These are phyloP conservation scores for Phycodurus eques DNA, from an alignment of 2,113 vertebrate genomes.

Conservation along the genomic window DNA sequence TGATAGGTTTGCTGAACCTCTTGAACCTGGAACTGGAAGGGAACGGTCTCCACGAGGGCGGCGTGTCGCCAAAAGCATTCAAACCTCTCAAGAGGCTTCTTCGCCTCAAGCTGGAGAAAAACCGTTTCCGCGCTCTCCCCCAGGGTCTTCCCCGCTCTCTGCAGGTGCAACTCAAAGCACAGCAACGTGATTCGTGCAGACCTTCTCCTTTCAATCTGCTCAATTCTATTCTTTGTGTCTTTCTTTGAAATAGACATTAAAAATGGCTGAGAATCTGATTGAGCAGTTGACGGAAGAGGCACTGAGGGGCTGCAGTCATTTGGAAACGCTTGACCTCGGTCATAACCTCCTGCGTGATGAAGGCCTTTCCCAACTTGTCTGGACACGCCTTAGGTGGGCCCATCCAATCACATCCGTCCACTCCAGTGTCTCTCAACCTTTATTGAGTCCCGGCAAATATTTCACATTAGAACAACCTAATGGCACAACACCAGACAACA, in stretches of 20 bases:
- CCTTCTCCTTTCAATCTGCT: not conserved
- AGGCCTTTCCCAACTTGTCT: constrained; percentile 55
- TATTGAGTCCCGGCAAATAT: not conserved
- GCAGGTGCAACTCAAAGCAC: constrained; percentile 61
- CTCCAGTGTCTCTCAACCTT: not conserved
- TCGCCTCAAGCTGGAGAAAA: constrained; percentile 68
- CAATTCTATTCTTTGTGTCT: not conserved
- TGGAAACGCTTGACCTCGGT: constrained; percentile 72
- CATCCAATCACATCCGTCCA: constrained; percentile 7
- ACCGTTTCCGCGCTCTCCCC: constrained; percentile 70
- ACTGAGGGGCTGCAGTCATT: constrained; percentile 58
- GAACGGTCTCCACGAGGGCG: constrained; percentile 68
- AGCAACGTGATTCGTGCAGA: not conserved
- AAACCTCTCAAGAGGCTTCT: constrained; percentile 66
- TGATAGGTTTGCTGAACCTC: constrained; percentile 48
- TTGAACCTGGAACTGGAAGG: constrained; percentile 71
- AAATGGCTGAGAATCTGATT: constrained; percentile 65
- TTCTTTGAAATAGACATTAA: constrained; percentile 63
- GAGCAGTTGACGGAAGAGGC: constrained; percentile 63
- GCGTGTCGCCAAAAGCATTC: constrained; percentile 67
- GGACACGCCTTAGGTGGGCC: constrained; percentile 69
- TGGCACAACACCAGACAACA: too few relatives aligned
- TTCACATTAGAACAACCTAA: not conserved
- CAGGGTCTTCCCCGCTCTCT: constrained; percentile 71
- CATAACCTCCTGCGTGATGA: constrained; percentile 75